Evolutionary conservation across 2,113 vertebrate species (phyloP).

Genomic region (Thamnophis sirtalis): DNA sequence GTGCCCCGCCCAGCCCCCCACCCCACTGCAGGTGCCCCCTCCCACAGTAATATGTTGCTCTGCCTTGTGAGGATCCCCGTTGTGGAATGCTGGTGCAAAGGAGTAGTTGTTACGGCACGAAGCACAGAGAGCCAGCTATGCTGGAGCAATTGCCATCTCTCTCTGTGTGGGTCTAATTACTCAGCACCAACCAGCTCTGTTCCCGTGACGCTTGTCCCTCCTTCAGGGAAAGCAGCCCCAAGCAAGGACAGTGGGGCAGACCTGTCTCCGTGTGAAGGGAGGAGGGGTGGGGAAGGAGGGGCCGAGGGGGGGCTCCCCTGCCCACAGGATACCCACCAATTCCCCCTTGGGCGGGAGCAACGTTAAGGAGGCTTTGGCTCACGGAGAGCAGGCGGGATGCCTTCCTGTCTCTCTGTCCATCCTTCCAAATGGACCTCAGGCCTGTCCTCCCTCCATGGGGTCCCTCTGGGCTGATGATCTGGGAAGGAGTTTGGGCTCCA

Average conservation of each 20-base stretch:
- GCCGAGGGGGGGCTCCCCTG: background rate
- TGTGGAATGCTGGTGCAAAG: conserved; percentile 18
- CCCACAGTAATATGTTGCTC: background rate
- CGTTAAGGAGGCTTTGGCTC: background rate
- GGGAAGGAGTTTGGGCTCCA: background rate
- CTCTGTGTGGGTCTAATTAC: conserved; percentile 66
- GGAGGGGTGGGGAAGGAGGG: background rate
- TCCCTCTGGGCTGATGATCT: background rate
- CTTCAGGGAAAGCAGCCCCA: conserved; percentile 3
- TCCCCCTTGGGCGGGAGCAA: background rate
- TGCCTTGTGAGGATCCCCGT: conserved; percentile 12
- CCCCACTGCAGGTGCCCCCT: background rate
- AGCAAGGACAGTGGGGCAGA: background rate
- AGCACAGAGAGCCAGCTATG: conserved; percentile 50
- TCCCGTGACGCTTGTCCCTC: conserved; percentile 32
- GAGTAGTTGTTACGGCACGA: conserved; percentile 44
- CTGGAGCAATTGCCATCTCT: conserved; percentile 57
- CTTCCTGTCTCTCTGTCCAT: background rate
- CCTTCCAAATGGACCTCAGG: background rate
- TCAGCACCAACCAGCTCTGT: conserved; percentile 60
- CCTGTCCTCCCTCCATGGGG: background rate
- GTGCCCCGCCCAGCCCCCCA: too few species aligned
- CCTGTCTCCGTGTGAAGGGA: background rate
- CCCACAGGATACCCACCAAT: background rate
- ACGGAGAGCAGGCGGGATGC: background rate